Evolutionary conservation across 2,797 vertebrate genomes (phyloP).

Genomic region (Cebuella pygmaea): DNA sequence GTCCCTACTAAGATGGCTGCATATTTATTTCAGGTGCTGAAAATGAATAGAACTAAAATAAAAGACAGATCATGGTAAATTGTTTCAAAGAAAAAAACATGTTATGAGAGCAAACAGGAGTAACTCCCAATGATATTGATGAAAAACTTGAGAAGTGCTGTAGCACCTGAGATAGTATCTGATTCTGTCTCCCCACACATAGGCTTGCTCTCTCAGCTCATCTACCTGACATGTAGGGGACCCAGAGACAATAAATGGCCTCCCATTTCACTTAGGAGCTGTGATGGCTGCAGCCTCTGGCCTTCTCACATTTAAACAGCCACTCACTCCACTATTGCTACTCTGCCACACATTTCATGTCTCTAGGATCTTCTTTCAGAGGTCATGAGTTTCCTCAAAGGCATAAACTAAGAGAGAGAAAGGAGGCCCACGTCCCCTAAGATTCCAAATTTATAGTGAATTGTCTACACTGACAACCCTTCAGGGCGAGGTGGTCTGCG

Average conservation of each 20-base stretch:
- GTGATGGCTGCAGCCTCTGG: background rate
- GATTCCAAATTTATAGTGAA: background rate
- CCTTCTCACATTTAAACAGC: background rate
- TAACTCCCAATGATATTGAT: too few species aligned
- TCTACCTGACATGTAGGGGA: background rate
- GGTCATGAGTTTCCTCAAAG: background rate
- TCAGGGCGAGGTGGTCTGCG: background rate
- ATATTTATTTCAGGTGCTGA: background rate
- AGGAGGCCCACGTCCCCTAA: background rate
- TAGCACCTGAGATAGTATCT: background rate
- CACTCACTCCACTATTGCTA: background rate
- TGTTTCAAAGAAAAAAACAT: background rate
- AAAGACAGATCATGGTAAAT: background rate
- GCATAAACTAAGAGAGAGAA: background rate
- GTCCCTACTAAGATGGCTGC: background rate
- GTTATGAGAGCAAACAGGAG: background rate
- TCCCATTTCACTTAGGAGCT: background rate
- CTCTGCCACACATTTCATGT: fast-evolving
- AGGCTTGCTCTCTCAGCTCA: background rate
- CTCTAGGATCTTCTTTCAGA: background rate
- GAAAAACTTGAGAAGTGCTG: background rate
- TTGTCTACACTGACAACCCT: background rate
- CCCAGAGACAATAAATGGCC: fast-evolving
- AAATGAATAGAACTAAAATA: background rate
- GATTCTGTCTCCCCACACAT: fast-evolving